Conservation (phyloP, 2,888 invertebrate genomes). For the Dascillus cervinus region DNA sequence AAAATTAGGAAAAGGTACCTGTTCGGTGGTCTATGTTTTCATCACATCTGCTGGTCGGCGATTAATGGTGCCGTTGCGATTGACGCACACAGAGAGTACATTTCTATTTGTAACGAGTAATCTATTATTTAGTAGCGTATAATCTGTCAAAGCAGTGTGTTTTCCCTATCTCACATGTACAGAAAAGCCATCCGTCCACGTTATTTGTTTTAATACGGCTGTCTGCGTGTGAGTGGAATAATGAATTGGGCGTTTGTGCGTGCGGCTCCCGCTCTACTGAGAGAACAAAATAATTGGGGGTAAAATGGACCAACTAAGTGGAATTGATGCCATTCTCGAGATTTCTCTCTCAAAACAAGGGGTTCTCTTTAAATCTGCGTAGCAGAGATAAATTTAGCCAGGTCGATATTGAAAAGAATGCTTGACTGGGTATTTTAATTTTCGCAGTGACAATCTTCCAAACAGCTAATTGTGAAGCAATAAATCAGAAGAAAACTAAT, state of each 20-base stretch:
- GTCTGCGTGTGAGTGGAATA: slow-evolving; percentile 12
- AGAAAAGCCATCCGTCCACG: slow-evolving; percentile 21
- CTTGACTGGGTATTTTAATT: no score
- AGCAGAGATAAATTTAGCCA: slow-evolving; percentile 1
- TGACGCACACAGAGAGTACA: no score
- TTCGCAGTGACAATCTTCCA: no score
- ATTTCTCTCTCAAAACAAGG: slow-evolving; percentile 18
- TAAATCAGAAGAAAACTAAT: no score
- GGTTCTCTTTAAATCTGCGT: slow-evolving; percentile 4
- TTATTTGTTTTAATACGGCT: slow-evolving; percentile 10
- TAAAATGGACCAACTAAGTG: slow-evolving; percentile 29
- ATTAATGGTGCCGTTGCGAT: no score
- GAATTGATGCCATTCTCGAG: slow-evolving; percentile 27
- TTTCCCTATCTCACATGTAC: slow-evolving; percentile 33
- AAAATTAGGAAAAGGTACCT: no score
- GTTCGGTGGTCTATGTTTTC: no score
- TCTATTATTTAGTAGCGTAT: slow-evolving; percentile 35
- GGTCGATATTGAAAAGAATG: no score
- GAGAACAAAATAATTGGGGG: slow-evolving; percentile 30
- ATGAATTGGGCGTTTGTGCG: slow-evolving; percentile 21
- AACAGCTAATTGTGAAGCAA: no score
- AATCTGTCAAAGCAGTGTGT: slow-evolving; percentile 36
- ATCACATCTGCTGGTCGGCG: no score
- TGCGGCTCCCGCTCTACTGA: no score
- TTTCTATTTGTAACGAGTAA: slow-evolving; percentile 27